Evolutionary conservation across 2,888 invertebrate genomes (phyloP).

Genomic region (Laothoe populi): DNA sequence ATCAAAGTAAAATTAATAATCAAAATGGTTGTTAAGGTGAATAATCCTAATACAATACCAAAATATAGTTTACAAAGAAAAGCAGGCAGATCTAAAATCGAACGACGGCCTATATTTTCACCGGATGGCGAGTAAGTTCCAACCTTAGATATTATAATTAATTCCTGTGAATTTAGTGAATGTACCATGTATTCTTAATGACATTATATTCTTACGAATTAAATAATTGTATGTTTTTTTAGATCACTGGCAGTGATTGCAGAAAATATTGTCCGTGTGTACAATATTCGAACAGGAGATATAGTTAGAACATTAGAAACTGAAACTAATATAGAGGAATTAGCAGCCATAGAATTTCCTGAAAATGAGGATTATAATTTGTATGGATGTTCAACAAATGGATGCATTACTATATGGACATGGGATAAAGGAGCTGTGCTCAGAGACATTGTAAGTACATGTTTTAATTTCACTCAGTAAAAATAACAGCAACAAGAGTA

Average conservation of each 20-base stretch:
- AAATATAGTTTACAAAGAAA: constrained; percentile 71
- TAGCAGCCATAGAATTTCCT: constrained; percentile 70
- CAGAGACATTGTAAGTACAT: constrained; percentile 71
- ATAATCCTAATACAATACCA: constrained; percentile 39
- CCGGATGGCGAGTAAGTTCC: constrained; percentile 81
- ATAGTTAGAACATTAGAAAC: constrained; percentile 72
- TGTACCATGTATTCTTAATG: constrained; percentile 16
- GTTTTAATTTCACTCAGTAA: not conserved
- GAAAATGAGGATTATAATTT: constrained; percentile 72
- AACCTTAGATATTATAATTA: not conserved
- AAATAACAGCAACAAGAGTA: no score
- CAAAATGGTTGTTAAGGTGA: constrained; percentile 66
- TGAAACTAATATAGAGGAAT: constrained; percentile 57
- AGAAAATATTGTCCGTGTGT: constrained; percentile 73
- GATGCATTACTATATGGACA: constrained; percentile 73
- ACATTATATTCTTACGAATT: not conserved
- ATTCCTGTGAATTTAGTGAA: not conserved
- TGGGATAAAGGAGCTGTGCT: constrained; percentile 79
- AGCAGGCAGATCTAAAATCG: constrained; percentile 79
- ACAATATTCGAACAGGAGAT: constrained; percentile 75
- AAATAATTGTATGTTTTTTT: constrained; percentile 46
- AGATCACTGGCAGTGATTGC: constrained; percentile 75
- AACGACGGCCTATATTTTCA: constrained; percentile 73
- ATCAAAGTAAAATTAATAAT: constrained; percentile 8
- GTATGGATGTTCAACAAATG: constrained; percentile 71